Percentiles rank a stretch among this genome's conserved stretches.
Evolutionary conservation across 2,113 vertebrate genomes (phyloP).

Genomic region (Cyanistes caeruleus): DNA sequence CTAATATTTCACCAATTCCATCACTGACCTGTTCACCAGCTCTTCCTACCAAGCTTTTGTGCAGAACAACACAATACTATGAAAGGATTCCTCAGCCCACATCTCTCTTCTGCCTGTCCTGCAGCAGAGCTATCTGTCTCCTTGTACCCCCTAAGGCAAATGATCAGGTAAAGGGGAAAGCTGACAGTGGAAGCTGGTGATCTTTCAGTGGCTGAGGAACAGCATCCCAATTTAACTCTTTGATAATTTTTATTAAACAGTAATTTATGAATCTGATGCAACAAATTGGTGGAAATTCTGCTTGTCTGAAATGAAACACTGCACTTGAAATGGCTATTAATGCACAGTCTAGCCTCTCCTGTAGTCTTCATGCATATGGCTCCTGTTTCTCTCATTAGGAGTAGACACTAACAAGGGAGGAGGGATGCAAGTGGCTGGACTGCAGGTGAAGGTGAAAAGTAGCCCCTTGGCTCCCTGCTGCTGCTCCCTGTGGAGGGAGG

Average conservation of each 20-base stretch:
- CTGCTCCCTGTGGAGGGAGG: background rate
- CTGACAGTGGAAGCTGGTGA: background rate
- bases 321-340: background rate
- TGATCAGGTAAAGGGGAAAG: background rate
- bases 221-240: background rate
- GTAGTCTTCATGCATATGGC: background rate
- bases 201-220: background rate
- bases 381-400: background rate
- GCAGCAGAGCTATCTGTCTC: background rate
- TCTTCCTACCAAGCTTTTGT: background rate
- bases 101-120: background rate
- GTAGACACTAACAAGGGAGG: background rate
- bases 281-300: background rate
- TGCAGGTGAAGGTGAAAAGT: background rate
- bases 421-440: background rate
- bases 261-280: background rate
- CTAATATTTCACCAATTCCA: background rate
- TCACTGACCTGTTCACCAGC: background rate
- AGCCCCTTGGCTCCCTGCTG: background rate
- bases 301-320: slow-evolving; percentile 49
- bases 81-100: background rate
- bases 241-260: background rate
- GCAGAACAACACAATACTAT: background rate
- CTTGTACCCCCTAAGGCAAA: background rate
- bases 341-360: background rate